Evolutionary conservation across 2,113 vertebrate species (phyloP), one percentile per base, ranked within the genome.

Genomic region (Calypte anna): DNA sequence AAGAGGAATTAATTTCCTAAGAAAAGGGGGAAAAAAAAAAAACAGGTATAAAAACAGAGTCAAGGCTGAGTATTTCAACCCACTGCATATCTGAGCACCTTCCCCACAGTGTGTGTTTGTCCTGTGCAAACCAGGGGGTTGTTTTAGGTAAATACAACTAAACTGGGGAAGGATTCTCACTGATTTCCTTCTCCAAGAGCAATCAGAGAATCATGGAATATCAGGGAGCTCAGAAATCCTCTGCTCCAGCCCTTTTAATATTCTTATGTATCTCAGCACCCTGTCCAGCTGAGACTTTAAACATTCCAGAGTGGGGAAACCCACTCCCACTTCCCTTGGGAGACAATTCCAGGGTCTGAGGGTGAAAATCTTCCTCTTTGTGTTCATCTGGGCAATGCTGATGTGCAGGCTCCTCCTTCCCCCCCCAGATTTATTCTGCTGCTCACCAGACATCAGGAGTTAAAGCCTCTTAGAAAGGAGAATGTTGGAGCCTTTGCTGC

Each of bases 371-470:
- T 40, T 11, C 38, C 38, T 40, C 38, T 40, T 40, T 40, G 38
- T 40, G 38, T 40, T 40, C 38, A 40, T 40, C 38, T 40, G 20
- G 44, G 58, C 31, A 10, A 21, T 11, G 12, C 30, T 57, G 46
- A 5, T 16, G 68, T 18, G 53, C 16, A 48, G 10, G 3, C 27
- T 38, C 27, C n/a, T 50, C 23, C 27, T 38, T 50, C 23, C 63
- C 31, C 8, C 0, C 0, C 14, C 8, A 2, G 2, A 0, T 48
- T 59, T 48, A 40, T 54, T 23, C 17, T 14, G 70, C 6, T 22
- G 9, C 12, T 27, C 57, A 12, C 27, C 13, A 8, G 6, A 9
- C 10, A 64, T 27, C 2, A 5, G 64, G 53, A n/a, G 2, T 9
- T 31, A 53, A 63, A 59, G 14, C 53, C 12, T 7, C 58, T 72